These are phyloP conservation scores for Caerostris darwini DNA, from an alignment of 1,140 invertebrate genomes.

Conservation along the genomic window DNA sequence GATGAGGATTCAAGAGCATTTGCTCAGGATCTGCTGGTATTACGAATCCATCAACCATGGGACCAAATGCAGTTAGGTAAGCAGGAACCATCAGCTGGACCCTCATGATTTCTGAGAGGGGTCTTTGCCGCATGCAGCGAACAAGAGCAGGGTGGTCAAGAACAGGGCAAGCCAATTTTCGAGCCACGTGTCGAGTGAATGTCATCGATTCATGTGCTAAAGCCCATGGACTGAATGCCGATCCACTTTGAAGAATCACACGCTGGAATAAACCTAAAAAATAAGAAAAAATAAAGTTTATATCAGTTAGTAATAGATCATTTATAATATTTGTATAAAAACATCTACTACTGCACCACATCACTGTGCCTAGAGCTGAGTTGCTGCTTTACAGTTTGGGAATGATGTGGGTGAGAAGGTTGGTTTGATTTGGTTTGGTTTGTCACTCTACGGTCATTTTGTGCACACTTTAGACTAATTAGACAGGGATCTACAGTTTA, in stretches of 20 bases:
- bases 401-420: too few species aligned
- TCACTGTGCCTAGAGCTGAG: too few species aligned
- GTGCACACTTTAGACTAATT: too few species aligned
- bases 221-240: slow-evolving; percentile 80
- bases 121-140: slow-evolving; percentile 90
- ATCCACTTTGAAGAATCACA: slow-evolving; percentile 81
- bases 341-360: too few species aligned
- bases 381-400: too few species aligned
- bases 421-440: too few species aligned
- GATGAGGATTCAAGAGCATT: neutral
- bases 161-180: slow-evolving; percentile 80
- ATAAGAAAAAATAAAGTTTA: neutral
- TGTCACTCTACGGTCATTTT: too few species aligned
- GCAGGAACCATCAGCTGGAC: slow-evolving; percentile 90
- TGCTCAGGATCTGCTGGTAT: slow-evolving; percentile 83
- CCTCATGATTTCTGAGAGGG: slow-evolving; percentile 84
- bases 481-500: too few species aligned
- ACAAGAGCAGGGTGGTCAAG: slow-evolving; percentile 87
- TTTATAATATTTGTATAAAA: too few species aligned
- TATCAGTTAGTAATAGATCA: too few species aligned
- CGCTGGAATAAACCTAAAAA: slow-evolving; percentile 80
- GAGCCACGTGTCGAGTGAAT: slow-evolving; percentile 86
- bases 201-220: slow-evolving; percentile 82
- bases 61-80: slow-evolving; percentile 93
- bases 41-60: slow-evolving; percentile 89